These are phyloP conservation scores for Stichopus horrens DNA, from an alignment of 53 echinoderm and acorn worm species.

Conservation along the genomic window DNA sequence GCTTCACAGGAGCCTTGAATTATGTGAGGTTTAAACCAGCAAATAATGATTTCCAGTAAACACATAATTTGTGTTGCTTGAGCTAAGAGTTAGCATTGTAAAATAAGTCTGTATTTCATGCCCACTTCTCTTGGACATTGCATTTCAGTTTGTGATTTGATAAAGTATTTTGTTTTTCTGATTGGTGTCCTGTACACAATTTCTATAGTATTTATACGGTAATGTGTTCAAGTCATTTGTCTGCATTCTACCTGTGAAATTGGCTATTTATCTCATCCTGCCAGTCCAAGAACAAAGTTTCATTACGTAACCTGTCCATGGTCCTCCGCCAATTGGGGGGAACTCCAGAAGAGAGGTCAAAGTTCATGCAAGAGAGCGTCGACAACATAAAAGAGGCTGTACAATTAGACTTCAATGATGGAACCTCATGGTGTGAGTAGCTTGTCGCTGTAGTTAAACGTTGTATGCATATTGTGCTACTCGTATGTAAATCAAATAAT, in stretches of 20 bases:
- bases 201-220: background rate
- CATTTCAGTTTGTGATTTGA: no score
- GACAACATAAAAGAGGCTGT: slow-evolving; percentile 89
- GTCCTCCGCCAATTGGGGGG: slow-evolving; percentile 89
- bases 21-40: slow-evolving; percentile 62
- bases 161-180: no score
- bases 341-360: slow-evolving; percentile 66
- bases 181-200: no score
- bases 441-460: background rate
- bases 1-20: slow-evolving; percentile 94
- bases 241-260: background rate
- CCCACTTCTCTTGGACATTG: background rate
- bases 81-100: no score
- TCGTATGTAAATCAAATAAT: no score
- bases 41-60: no score
- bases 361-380: slow-evolving; percentile 84
- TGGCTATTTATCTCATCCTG: background rate
- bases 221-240: background rate
- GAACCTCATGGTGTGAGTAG: slow-evolving; percentile 98
- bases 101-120: background rate
- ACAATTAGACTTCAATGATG: slow-evolving; percentile 85
- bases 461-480: no score
- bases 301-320: slow-evolving; percentile 93
- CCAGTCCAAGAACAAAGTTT: slow-evolving; percentile 88
- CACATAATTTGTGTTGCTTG: no score